Conservation (phyloP, 2,113 vertebrate species). For the Varanus komodoensis region DNA sequence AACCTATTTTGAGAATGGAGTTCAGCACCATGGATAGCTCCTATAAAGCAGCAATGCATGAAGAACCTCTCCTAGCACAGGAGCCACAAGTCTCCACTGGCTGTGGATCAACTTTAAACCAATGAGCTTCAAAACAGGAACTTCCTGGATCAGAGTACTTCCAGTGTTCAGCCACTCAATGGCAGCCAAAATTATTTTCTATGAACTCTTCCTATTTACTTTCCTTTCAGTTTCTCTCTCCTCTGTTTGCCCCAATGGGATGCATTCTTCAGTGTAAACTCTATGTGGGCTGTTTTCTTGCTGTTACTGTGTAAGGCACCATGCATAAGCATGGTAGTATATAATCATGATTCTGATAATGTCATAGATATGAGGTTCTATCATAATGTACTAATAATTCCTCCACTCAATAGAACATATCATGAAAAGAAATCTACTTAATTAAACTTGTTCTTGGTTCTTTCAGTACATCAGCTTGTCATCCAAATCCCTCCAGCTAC, state of each 20-base stretch:
- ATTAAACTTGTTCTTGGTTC: background rate
- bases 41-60: no score
- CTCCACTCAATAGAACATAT: background rate
- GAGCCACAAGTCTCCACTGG: no score
- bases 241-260: background rate
- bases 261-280: background rate
- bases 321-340: background rate
- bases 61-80: no score
- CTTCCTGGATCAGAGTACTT: background rate
- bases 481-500: no score
- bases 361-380: background rate
- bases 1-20: no score
- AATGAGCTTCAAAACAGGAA: background rate
- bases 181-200: background rate
- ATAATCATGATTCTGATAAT: no score
- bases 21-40: no score
- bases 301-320: background rate
- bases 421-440: background rate
- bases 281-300: background rate
- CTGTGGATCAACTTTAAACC: no score
- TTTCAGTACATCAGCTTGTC: background rate
- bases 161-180: background rate
- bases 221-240: background rate
- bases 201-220: background rate
- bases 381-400: background rate